Conservation (phyloP, 2,888 invertebrate species). For the Ophion costatus region DNA sequence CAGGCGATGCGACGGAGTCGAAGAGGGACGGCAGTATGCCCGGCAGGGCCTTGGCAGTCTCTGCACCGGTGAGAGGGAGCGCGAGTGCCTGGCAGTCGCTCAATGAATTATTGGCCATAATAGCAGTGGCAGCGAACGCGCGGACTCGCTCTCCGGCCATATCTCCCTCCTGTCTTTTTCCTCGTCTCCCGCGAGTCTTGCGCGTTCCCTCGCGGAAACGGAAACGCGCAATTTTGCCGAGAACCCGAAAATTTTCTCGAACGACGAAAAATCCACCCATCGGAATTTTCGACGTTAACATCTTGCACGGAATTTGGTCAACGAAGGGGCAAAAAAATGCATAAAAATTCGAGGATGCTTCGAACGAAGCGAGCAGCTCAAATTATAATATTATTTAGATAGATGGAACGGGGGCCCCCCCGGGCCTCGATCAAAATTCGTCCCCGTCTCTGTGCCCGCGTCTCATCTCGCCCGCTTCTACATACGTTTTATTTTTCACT, state of each 20-base stretch:
- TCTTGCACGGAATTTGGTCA: neutral
- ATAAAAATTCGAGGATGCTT: neutral
- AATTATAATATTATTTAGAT: slow-evolving; percentile 74
- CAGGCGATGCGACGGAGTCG: slow-evolving; percentile 25
- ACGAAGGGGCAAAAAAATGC: neutral
- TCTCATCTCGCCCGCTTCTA: slow-evolving; percentile 38
- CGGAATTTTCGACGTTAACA: neutral
- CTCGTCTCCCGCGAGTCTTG: slow-evolving; percentile 27
- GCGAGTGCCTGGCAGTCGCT: slow-evolving; percentile 82
- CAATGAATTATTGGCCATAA: slow-evolving; percentile 84
- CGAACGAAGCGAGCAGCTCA: neutral
- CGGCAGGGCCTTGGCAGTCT: slow-evolving; percentile 54
- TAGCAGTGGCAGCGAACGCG: slow-evolving; percentile 79
- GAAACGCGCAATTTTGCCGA: too few species aligned
- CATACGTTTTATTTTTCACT: slow-evolving; percentile 15
- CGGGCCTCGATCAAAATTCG: slow-evolving; percentile 53
- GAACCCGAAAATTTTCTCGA: too few species aligned
- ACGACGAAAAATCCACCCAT: neutral
- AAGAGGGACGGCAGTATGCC: slow-evolving; percentile 47
- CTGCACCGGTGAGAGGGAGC: slow-evolving; percentile 53
- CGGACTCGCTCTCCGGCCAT: slow-evolving; percentile 59
- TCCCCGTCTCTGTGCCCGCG: slow-evolving; percentile 54
- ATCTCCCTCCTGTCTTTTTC: slow-evolving; percentile 19
- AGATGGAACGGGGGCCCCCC: slow-evolving; percentile 71
- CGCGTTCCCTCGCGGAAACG: slow-evolving; percentile 39